A percentile compares a stretch with the other conserved stretches of the same genome.
These are phyloP conservation scores for Camponotus fellah DNA, from an alignment of 2,888 invertebrate species.

Conservation along the genomic window DNA sequence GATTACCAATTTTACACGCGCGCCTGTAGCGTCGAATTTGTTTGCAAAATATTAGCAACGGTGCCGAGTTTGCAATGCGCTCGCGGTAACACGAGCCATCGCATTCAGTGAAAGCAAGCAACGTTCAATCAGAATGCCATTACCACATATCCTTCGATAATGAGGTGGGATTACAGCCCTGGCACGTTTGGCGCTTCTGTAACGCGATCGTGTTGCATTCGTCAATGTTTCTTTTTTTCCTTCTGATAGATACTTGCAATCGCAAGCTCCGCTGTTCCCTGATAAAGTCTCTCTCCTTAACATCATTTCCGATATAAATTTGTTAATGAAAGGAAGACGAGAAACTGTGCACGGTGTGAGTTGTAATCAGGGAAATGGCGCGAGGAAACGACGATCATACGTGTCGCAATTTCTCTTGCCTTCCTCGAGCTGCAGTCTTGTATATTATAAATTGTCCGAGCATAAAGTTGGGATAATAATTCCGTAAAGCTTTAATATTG, in stretches of 20 bases:
- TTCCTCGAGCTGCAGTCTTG: background rate
- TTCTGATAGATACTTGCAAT: constrained; percentile 17
- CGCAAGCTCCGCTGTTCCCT: background rate
- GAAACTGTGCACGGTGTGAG: background rate
- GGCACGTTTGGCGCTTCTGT: constrained; percentile 47
- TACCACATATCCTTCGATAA: constrained; percentile 47
- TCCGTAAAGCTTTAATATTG: background rate
- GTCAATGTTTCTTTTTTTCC: constrained; percentile 20
- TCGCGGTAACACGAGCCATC: constrained; percentile 61
- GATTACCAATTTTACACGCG: constrained; percentile 60
- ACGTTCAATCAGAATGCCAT: constrained; percentile 57
- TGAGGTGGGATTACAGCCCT: constrained; percentile 39
- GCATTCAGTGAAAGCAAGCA: constrained; percentile 53
- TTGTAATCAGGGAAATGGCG: constrained; percentile 11
- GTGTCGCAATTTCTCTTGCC: background rate
- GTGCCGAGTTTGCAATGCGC: constrained; percentile 54
- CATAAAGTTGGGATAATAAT: background rate
- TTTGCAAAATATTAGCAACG: constrained; percentile 62
- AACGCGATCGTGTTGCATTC: constrained; percentile 34
- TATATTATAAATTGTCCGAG: constrained; percentile 9
- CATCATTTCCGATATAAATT: background rate
- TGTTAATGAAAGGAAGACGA: background rate
- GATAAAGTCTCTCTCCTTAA: background rate
- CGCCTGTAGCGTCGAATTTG: constrained; percentile 50
- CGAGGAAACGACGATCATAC: background rate